Conservation (phyloP, 1,140 invertebrate species). For the Oryzaephilus surinamensis region DNA sequence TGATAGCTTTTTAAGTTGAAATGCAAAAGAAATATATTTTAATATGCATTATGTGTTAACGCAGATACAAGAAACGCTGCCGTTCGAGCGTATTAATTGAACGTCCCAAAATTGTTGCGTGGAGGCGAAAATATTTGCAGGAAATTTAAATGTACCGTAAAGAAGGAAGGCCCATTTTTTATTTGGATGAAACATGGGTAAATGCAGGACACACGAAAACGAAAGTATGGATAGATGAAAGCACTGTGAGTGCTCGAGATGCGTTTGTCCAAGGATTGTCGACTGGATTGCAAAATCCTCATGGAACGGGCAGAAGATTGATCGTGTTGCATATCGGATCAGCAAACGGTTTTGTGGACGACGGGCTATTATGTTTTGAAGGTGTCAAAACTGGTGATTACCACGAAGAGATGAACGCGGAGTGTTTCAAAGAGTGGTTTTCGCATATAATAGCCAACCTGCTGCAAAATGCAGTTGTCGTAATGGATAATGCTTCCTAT, state of each 20-base stretch:
- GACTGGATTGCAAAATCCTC: constrained; percentile 22
- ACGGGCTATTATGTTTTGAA: constrained; percentile 7
- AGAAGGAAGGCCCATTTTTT: constrained; percentile 10
- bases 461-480: background rate
- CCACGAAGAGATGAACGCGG: background rate
- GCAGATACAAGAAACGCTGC: too few species aligned
- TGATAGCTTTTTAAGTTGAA: too few species aligned
- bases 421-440: background rate
- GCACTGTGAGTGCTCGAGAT: background rate
- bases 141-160: constrained; percentile 1
- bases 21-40: too few species aligned
- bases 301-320: constrained; percentile 24
- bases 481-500: background rate
- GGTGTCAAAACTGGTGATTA: constrained; percentile 1
- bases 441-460: background rate
- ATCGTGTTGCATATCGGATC: constrained; percentile 25
- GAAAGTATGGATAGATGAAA: constrained; percentile 12
- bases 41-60: too few species aligned
- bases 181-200: too few species aligned
- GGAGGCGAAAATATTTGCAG: constrained; percentile 7
- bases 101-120: constrained; percentile 5
- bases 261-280: constrained; percentile 18
- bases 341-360: constrained; percentile 25
- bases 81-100: constrained; percentile 3
- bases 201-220: constrained; percentile 14